Base-by-base conservation (phyloP, 1,140 invertebrate genomes). In the Drosophila tsacasi region DNA sequence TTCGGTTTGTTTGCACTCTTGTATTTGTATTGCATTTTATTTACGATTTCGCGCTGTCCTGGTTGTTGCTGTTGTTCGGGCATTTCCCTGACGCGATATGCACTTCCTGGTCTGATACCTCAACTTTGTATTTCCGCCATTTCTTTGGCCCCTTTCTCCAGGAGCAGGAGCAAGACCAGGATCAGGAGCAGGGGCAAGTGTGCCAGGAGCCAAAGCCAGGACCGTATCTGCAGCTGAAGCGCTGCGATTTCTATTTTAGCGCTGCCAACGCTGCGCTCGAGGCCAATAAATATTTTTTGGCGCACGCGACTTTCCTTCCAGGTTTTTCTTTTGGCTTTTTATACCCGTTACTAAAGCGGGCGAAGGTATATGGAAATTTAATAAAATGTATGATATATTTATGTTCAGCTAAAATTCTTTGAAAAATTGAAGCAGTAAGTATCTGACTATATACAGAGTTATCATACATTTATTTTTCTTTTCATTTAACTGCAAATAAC, bases 51-150 rank as follows among this genome's bases (percentile, higher is more conserved):
- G 52, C 72, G 42, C 74, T 67, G 73, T 77, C 60, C 47, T 49
- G 47, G 72, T 35, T 75, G 61, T 57, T 75, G 73, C 62, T 32
- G 39, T 57, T 50, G 59, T 52, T 83, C 66, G 52, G 57, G 77
- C 77, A 81, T 81, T 90, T 81, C 74, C 74, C 52, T 68, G 80
- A 81, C 84, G 85, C 84, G 85, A 89, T 85, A 81, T 89, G 79
- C 84, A 61, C 85, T 89, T 89, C 85, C 85, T 81, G 75, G 64
- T 76, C 85, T 90, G 84, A 85, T 89, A 89, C 85, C 84, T 89
- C 85, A 89, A 89, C 84, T 89, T 89, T 90, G 84, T 89, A 87
- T 89, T 89, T 87, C 85, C 84, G 73, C 72, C 73, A 73, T 87
- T 89, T 87, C 84, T 74, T 84, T 79, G 63, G 83, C 61, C 62